Evolutionary conservation across 2,797 vertebrate species (phyloP).

Genomic region (Myiothlypis coronata): DNA sequence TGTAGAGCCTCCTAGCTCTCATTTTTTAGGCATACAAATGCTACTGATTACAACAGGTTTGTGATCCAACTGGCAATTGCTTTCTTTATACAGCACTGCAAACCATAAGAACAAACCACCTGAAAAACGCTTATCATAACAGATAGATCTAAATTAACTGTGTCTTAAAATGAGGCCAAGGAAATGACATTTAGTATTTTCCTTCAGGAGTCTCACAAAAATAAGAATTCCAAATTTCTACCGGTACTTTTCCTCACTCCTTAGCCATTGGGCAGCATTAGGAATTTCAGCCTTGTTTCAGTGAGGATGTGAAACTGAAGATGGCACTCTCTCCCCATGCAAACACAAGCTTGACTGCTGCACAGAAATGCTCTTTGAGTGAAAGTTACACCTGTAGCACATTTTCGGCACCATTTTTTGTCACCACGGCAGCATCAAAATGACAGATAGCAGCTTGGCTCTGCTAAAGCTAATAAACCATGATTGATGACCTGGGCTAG

Average conservation of each 20-base stretch:
- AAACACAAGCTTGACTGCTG: slow-evolving; percentile 17
- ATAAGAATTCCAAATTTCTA: not conserved
- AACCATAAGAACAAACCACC: not conserved
- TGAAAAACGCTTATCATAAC: not conserved
- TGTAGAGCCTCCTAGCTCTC: not conserved
- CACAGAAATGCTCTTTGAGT: slow-evolving; percentile 43
- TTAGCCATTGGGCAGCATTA: not conserved
- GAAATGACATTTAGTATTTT: not conserved
- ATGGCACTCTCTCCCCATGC: slow-evolving; percentile 79
- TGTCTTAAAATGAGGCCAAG: not conserved
- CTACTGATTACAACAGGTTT: not conserved
- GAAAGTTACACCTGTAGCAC: slow-evolving; percentile 75
- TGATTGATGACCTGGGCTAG: slow-evolving; percentile 69
- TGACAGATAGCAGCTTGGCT: slow-evolving; percentile 66
- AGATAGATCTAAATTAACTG: not conserved
- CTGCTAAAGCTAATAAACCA: slow-evolving; percentile 70
- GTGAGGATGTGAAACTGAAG: slow-evolving; percentile 73
- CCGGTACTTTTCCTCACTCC: not conserved
- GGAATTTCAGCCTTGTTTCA: not conserved
- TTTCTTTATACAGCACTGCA: not conserved
- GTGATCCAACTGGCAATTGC: not conserved
- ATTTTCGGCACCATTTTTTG: slow-evolving; percentile 65
- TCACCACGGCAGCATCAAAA: slow-evolving; percentile 56
- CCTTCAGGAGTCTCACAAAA: not conserved
- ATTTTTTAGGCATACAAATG: not conserved